Base-by-base conservation (phyloP, 2,888 invertebrate genomes). In the Lucinisca nassula region DNA sequence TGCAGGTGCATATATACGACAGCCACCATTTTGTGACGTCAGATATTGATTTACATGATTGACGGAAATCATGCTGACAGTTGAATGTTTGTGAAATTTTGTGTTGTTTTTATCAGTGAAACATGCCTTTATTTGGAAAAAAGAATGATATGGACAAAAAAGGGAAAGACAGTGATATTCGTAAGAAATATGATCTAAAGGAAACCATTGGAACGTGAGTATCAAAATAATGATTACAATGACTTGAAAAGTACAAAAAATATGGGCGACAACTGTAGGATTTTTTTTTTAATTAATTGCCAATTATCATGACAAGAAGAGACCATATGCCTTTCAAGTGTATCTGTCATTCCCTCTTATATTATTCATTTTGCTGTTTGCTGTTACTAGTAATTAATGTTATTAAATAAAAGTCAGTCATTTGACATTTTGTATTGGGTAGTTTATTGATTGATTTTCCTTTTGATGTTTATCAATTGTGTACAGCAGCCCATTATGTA, bases 161-260 rank as follows among this genome's bases (percentile, higher is more conserved):
- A 79, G 87, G 84, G 32, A 94, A 94, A 87, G 94, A 94, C 72
- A 85, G 88, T 35, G 94, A 94, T 85, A 92, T 95, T 58, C 89
- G 92, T 49, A 93, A 93, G 87, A 92, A 92, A 87, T 95, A 95
- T 80, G 94, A 94, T 76, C 93, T 95, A 75, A 94, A 94, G 86
- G 93, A 94, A 78, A 93, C 92, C 2, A 90, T 95, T 24, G 95
- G 95, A 92, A 95, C 95, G 95, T 95, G 88, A 95, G 95, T 94
- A 90, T n/a, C n/a, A 58, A 67, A 35, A 24, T 38, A 55, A 45
- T 45, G n/a, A n/a, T n/a, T n/a, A n/a, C n/a, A n/a, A n/a, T n/a
- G n/a, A n/a, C n/a, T 45, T 45, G 45, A 45, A 45, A 17, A 45
- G 17, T 12, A 45, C 45, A 45, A 45, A 45, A 45, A 45, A 45